Percentiles rank a stretch among this genome's conserved stretches.
These are phyloP conservation scores for Irena cyanogastra DNA, from an alignment of 2,113 vertebrate species.

Conservation along the genomic window DNA sequence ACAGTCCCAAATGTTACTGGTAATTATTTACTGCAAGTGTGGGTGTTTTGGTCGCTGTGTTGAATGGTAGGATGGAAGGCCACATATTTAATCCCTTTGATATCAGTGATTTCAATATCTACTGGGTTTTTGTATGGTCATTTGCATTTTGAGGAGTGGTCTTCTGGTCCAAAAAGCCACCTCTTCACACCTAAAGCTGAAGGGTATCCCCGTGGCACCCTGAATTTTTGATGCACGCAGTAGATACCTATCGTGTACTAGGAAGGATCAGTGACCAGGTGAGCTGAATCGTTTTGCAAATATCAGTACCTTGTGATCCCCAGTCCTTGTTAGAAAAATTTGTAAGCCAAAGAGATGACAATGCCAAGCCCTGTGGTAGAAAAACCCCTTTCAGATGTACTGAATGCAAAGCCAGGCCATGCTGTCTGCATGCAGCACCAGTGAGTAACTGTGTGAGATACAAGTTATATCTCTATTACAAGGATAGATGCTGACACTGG, in stretches of 20 bases:
- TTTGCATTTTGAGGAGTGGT: background rate
- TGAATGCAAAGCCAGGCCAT: background rate
- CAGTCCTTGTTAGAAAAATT: background rate
- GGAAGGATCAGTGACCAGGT: background rate
- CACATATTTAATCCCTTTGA: background rate
- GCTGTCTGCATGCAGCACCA: background rate
- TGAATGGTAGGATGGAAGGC: background rate
- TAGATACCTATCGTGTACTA: rapidly evolving
- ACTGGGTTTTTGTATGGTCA: rapidly evolving
- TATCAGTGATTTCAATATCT: background rate
- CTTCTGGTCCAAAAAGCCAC: background rate
- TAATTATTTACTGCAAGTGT: background rate
- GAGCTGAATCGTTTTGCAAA: background rate
- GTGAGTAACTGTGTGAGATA: background rate
- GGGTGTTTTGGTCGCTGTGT: background rate
- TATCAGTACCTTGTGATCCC: background rate
- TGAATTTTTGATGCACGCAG: background rate
- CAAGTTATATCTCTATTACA: slow-evolving; percentile 13
- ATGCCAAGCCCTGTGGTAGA: background rate
- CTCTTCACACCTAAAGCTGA: background rate
- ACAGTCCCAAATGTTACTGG: background rate
- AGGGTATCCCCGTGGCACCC: background rate
- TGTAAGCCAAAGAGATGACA: background rate
- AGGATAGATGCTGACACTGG: slow-evolving; percentile 18
- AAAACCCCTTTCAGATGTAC: background rate